Evolutionary conservation across 2,888 invertebrate species (phyloP).

Genomic region (Mimas tiliae): DNA sequence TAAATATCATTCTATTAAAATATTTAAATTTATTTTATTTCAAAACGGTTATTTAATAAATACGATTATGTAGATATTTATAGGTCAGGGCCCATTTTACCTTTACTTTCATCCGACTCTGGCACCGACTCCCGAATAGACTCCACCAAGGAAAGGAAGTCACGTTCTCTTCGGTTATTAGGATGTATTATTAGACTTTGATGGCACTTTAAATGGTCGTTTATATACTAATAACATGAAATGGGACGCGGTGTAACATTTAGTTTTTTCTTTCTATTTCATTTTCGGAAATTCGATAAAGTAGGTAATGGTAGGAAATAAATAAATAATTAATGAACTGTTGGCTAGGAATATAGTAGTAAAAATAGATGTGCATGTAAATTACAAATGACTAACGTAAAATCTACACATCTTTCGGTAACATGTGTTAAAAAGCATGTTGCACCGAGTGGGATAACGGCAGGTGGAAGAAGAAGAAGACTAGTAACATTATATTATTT

Average conservation of each 20-base stretch:
- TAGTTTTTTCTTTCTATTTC: conserved; percentile 6
- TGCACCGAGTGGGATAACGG: too few species aligned
- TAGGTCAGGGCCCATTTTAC: background rate
- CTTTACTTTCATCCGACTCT: background rate
- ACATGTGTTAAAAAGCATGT: too few species aligned
- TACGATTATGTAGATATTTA: background rate
- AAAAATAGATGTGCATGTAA: background rate
- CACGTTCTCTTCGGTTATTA: conserved; percentile 53
- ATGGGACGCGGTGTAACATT: conserved; percentile 1
- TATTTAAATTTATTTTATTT: too few species aligned
- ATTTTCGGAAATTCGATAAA: conserved; percentile 15
- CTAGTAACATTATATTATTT: too few species aligned
- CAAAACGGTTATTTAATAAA: too few species aligned
- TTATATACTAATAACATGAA: conserved; percentile 32
- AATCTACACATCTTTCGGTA: too few species aligned
- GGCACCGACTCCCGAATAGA: background rate
- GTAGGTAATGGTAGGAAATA: background rate
- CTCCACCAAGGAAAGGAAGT: conserved; percentile 47
- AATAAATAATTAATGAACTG: background rate
- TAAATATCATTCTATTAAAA: too few species aligned
- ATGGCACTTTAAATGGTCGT: conserved; percentile 55
- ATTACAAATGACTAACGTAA: too few species aligned
- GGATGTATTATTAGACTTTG: conserved; percentile 39
- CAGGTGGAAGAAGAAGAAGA: too few species aligned
- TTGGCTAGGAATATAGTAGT: background rate